Conservation (phyloP, 2,113 vertebrate species). For the Ptychochromis oligacanthus region DNA sequence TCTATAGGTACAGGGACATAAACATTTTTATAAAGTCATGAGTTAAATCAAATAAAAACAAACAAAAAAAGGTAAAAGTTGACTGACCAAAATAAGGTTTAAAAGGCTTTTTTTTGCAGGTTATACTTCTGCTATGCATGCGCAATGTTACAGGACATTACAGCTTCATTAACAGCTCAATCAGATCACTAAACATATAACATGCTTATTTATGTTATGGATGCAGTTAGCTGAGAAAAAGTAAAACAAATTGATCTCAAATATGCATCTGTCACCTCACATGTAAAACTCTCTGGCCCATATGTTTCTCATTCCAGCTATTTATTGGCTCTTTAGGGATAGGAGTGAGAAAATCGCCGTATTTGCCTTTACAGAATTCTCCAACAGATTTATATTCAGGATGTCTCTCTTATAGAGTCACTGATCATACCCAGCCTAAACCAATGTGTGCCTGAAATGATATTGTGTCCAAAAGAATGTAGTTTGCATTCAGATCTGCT, state of each 20-base stretch:
- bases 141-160: neutral
- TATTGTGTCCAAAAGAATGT: neutral
- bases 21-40: neutral
- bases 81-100: too few relatives aligned
- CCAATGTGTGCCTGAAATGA: neutral
- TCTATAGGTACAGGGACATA: accelerated
- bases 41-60: neutral
- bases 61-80: neutral
- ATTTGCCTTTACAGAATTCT: neutral
- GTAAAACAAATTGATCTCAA: neutral
- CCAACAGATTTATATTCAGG: neutral
- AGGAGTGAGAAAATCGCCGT: neutral
- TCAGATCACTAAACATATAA: neutral
- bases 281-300: neutral
- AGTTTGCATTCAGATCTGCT: neutral
- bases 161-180: neutral
- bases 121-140: neutral
- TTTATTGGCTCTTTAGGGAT: neutral
- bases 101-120: too few relatives aligned
- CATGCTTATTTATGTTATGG: neutral
- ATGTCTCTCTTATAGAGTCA: neutral
- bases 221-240: neutral
- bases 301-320: neutral
- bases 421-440: neutral
- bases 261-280: neutral